Conservation (phyloP, 53 echinoderm and acorn worm species). For the Stichopus horrens region DNA sequence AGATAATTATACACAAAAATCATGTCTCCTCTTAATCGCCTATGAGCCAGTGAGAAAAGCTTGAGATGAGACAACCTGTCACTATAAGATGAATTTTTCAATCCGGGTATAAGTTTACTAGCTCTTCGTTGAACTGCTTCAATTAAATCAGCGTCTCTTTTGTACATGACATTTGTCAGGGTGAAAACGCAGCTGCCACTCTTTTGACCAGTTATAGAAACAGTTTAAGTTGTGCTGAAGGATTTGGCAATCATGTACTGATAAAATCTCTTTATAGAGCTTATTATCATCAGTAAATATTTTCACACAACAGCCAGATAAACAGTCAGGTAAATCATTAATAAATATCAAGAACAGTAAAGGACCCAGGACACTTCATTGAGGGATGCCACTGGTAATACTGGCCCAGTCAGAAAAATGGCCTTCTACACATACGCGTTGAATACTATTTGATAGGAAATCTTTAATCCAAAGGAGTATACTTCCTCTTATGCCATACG, state of each 20-base stretch:
- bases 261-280: neutral
- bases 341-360: slow-evolving; percentile 5
- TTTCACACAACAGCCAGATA: neutral
- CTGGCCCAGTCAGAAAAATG: neutral
- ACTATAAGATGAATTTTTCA: too few relatives aligned
- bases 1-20: slow-evolving; percentile 3
- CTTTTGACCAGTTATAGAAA: slow-evolving; percentile 1
- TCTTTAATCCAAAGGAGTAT: neutral
- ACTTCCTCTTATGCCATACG: neutral
- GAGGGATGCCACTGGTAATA: slow-evolving; percentile 25
- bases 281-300: slow-evolving; percentile 40
- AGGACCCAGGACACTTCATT: slow-evolving; percentile 38
- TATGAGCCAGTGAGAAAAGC: too few relatives aligned
- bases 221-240: slow-evolving; percentile 1
- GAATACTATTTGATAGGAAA: neutral
- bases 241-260: neutral
- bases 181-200: neutral
- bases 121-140: too few relatives aligned
- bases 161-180: neutral
- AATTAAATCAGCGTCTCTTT: too few relatives aligned
- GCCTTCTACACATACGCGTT: neutral
- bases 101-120: too few relatives aligned
- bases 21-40: slow-evolving; percentile 15
- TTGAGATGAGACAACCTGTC: too few relatives aligned
- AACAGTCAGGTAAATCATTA: slow-evolving; percentile 10